Evolutionary conservation across 2,797 vertebrate species (phyloP).

Genomic region (Tapirus indicus): DNA sequence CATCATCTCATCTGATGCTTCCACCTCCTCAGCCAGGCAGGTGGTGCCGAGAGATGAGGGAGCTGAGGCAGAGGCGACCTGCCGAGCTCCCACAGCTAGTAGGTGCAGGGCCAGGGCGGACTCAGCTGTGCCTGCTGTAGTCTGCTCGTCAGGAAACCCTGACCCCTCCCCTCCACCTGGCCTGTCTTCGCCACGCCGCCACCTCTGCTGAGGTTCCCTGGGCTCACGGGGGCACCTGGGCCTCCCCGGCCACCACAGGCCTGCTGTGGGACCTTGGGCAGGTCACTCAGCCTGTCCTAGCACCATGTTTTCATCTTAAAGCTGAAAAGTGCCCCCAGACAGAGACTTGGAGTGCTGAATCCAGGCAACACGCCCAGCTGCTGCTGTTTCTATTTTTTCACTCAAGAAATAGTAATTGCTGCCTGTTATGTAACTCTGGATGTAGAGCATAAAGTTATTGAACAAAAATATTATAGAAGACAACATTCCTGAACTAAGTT

Average conservation of each 20-base stretch:
- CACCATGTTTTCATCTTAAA: background rate
- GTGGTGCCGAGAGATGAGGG: background rate
- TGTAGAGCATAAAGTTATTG: background rate
- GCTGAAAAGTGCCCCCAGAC: background rate
- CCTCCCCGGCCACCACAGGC: background rate
- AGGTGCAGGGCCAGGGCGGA: background rate
- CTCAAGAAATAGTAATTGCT: background rate
- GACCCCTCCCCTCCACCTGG: background rate
- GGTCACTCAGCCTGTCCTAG: background rate
- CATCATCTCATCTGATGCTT: background rate
- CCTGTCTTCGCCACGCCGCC: background rate
- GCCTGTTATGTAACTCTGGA: background rate
- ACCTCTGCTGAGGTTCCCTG: background rate
- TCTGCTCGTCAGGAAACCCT: rapidly evolving
- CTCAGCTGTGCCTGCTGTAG: background rate
- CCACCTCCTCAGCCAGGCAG: rapidly evolving
- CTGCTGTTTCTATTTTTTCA: background rate
- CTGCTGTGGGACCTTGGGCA: background rate
- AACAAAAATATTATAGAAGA: background rate
- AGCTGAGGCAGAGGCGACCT: background rate
- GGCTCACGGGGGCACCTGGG: background rate
- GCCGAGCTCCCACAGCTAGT: background rate
- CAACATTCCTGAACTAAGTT: background rate
- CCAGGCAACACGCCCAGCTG: background rate
- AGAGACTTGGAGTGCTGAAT: background rate